Conservation (phyloP, 2,888 invertebrate species). For the Parnassius glacialis region DNA sequence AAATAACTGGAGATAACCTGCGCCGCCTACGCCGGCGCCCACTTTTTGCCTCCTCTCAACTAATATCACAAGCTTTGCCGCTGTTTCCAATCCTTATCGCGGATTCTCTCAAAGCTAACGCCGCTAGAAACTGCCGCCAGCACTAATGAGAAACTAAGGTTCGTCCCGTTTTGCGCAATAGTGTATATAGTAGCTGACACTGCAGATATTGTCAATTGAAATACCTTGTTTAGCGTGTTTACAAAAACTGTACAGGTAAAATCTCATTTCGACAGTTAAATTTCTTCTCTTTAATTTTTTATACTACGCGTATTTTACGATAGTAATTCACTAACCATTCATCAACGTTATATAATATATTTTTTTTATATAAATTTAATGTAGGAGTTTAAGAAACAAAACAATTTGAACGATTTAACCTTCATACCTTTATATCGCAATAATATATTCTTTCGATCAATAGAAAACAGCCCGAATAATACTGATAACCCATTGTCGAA, state of each 20-base stretch:
- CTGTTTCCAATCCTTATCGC: slow-evolving; percentile 50
- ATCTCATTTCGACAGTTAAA: too few species aligned
- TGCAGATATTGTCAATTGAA: too few species aligned
- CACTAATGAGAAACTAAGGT: slow-evolving; percentile 12
- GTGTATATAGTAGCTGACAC: too few species aligned
- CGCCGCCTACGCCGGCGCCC: slow-evolving; percentile 58
- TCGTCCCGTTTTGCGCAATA: slow-evolving; percentile 11
- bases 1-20: slow-evolving; percentile 74
- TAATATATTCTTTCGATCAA: slow-evolving; percentile 1
- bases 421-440: not conserved
- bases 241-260: too few species aligned
- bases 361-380: too few species aligned
- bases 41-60: slow-evolving; percentile 61
- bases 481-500: slow-evolving; percentile 31
- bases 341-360: too few species aligned
- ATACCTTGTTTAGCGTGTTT: too few species aligned
- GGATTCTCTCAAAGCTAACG: slow-evolving; percentile 23
- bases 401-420: not conserved
- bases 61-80: slow-evolving; percentile 53
- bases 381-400: not conserved
- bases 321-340: too few species aligned
- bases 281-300: too few species aligned
- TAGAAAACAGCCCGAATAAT: slow-evolving; percentile 28
- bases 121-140: slow-evolving; percentile 12
- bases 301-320: too few species aligned